Conservation (phyloP, 2,113 vertebrate genomes). For the Chroicocephalus ridibundus region DNA sequence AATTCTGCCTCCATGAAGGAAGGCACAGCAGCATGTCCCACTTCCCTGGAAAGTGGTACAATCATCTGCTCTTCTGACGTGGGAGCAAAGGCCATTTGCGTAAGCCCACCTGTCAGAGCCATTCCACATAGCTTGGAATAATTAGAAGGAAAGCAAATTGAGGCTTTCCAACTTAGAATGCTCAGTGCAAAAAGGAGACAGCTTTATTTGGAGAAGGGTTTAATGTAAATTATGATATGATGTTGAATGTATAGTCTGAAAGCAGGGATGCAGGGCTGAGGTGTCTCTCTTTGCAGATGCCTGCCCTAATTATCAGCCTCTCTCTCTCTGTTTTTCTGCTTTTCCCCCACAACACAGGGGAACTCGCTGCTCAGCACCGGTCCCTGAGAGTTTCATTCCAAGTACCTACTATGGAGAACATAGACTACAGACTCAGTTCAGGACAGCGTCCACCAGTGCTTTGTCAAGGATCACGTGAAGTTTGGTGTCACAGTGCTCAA, state of each 20-base stretch:
- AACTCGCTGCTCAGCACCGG: fast-evolving
- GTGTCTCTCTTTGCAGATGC: neutral
- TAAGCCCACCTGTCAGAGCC: conserved; percentile 2
- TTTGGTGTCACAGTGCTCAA: neutral
- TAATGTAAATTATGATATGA: neutral
- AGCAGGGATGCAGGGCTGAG: neutral
- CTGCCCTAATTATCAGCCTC: neutral
- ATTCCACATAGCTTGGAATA: neutral
- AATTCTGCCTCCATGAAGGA: conserved; percentile 33
- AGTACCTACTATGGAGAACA: neutral
- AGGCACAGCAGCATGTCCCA: neutral
- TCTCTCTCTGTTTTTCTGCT: neutral
- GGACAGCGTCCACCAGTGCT: neutral
- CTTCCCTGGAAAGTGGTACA: neutral
- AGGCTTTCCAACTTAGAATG: neutral
- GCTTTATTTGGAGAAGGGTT: neutral
- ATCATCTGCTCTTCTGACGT: neutral
- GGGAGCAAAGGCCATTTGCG: neutral
- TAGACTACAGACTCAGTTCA: neutral
- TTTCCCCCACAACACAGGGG: neutral
- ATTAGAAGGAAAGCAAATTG: neutral
- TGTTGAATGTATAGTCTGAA: neutral
- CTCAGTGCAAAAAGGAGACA: neutral
- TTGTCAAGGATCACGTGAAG: neutral
- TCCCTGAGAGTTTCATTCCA: neutral